Conservation (phyloP, 1,140 invertebrate species). For the Leptinotarsa lineolata region DNA sequence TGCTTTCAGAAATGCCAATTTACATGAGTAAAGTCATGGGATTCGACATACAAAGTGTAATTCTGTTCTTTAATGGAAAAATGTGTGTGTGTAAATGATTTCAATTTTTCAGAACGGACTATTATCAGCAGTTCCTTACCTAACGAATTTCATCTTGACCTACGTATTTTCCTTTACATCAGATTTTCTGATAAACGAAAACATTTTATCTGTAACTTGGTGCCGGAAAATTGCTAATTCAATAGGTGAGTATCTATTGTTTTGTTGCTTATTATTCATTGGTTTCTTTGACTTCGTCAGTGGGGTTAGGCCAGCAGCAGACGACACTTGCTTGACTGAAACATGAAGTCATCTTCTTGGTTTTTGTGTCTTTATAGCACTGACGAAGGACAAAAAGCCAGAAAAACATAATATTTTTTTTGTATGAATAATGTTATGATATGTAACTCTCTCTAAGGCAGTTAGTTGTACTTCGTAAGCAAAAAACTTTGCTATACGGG, state of each 20-base stretch:
- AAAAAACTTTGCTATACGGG: too few species aligned
- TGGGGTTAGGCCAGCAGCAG: too few species aligned
- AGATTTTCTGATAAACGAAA: slow-evolving; percentile 65
- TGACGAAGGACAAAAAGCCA: too few species aligned
- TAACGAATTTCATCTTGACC: slow-evolving; percentile 70
- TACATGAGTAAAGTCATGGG: slow-evolving; percentile 84
- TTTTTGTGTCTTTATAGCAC: too few species aligned
- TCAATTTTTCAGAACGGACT: slow-evolving; percentile 68
- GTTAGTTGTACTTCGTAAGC: too few species aligned
- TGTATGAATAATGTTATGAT: too few species aligned
- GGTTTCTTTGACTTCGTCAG: too few species aligned
- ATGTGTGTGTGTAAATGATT: neutral
- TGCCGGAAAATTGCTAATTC: slow-evolving; percentile 69
- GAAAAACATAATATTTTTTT: too few species aligned
- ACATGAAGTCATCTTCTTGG: too few species aligned
- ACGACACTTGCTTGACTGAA: too few species aligned
- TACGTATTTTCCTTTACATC: slow-evolving; percentile 67
- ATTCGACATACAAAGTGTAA: slow-evolving; percentile 69
- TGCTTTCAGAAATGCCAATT: slow-evolving; percentile 87
- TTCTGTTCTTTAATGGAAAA: neutral
- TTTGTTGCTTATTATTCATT: too few species aligned
- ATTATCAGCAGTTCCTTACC: slow-evolving; percentile 78
- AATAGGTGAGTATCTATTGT: slow-evolving; percentile 58
- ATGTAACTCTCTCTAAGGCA: too few species aligned
- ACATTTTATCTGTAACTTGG: slow-evolving; percentile 58